phyloP scores from a whole-genome alignment of 2,797 vertebrate species.

The Clarias fuscus region DNA sequence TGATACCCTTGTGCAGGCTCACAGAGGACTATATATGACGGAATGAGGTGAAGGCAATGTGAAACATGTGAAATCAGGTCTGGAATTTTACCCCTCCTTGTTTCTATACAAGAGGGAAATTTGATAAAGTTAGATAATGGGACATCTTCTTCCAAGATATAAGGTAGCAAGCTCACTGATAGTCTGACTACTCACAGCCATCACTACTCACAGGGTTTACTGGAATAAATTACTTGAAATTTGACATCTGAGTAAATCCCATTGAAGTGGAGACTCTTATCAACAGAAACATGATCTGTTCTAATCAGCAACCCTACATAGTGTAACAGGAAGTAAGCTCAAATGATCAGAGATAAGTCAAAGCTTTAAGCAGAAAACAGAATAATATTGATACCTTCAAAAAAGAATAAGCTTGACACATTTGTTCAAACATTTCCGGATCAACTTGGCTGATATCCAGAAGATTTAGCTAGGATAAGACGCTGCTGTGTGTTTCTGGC shows the following conservation, averaged over 20 bases:
- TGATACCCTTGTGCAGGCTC: conserved; percentile 9
- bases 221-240: background rate
- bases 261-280: conserved; percentile 32
- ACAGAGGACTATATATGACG: conserved; percentile 13
- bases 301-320: conserved; percentile 7
- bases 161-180: background rate
- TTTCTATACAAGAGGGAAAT: conserved; percentile 39
- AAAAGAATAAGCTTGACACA: background rate
- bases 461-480: conserved; percentile 25
- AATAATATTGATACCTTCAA: background rate
- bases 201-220: background rate
- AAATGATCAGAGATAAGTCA: conserved; percentile 25
- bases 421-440: background rate
- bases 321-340: conserved; percentile 27
- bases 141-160: background rate
- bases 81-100: conserved; percentile 48
- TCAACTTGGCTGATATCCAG: conserved; percentile 14
- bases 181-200: background rate
- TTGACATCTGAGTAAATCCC: background rate
- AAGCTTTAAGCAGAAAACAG: conserved; percentile 22
- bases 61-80: conserved; percentile 54
- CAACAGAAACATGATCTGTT: conserved; percentile 33
- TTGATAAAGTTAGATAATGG: conserved; percentile 47
- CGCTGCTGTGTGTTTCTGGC: conserved; percentile 25
- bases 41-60: conserved; percentile 40